Conservation (phyloP, 2,888 invertebrate species). For the Oscheius sp. region DNA sequence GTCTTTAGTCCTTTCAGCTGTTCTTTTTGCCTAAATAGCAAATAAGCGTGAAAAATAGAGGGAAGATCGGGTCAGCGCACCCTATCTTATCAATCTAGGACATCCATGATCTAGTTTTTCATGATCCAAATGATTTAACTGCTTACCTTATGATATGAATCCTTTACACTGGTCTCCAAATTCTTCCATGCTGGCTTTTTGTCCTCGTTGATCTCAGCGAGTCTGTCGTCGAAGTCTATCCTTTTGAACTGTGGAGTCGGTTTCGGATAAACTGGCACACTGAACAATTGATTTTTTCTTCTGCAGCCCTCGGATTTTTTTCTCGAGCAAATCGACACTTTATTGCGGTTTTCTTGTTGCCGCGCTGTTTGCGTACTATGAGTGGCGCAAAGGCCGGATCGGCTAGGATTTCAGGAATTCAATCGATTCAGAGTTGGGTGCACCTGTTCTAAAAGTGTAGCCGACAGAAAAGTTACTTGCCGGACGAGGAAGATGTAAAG, state of each 20-base stretch:
- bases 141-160: conserved; percentile 62
- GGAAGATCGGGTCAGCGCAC: not conserved
- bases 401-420: conserved; percentile 31
- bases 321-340: conserved; percentile 14
- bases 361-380: conserved; percentile 29
- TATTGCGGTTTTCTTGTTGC: conserved; percentile 31
- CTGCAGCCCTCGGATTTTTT: conserved; percentile 1
- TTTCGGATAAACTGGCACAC: conserved; percentile 10
- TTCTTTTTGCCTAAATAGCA: conserved; percentile 56
- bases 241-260: conserved; percentile 49
- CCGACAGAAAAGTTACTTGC: conserved; percentile 6
- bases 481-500: not conserved
- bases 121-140: not conserved
- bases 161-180: conserved; percentile 62
- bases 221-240: conserved; percentile 65
- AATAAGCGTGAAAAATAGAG: not conserved
- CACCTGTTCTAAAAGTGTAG: conserved; percentile 13
- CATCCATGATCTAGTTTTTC: conserved; percentile 21
- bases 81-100: conserved; percentile 21
- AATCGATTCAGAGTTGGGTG: conserved; percentile 18
- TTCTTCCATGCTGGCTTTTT: conserved; percentile 45
- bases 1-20: conserved; percentile 59
- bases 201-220: conserved; percentile 49
- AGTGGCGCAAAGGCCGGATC: conserved; percentile 29
- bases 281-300: not conserved